phyloP scores from a whole-genome alignment of 2,113 vertebrate genomes.

The Thermophis baileyi region DNA sequence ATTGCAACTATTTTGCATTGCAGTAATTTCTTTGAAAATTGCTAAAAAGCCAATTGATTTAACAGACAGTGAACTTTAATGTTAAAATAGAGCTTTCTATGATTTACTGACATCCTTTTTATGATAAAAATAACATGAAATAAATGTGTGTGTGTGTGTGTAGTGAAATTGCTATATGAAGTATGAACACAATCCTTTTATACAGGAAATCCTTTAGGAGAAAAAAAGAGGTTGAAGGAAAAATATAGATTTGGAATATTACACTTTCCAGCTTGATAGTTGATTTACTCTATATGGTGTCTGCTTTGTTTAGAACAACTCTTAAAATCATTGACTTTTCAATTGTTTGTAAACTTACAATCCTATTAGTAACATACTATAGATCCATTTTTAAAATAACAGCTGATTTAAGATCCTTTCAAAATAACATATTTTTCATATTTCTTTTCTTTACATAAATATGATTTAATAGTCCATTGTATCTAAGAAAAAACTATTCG shows the following conservation, averaged over 20 bases:
- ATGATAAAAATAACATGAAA: constrained; percentile 17
- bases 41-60: constrained; percentile 57
- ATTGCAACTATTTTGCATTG: constrained; percentile 60
- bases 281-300: constrained; percentile 3
- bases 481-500: constrained; percentile 1
- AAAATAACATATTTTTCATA: constrained; percentile 34
- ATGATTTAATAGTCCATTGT: background rate
- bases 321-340: constrained; percentile 31
- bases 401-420: constrained; percentile 29
- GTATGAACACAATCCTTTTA: background rate
- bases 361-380: constrained; percentile 32
- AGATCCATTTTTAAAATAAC: constrained; percentile 42
- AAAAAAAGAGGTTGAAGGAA: constrained; percentile 6
- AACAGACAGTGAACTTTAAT: constrained; percentile 49
- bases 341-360: constrained; percentile 45
- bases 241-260: constrained; percentile 21
- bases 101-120: constrained; percentile 34
- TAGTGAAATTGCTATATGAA: background rate
- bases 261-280: constrained; percentile 4
- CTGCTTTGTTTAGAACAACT: constrained; percentile 34
- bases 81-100: constrained; percentile 37
- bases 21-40: constrained; percentile 58
- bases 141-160: background rate
- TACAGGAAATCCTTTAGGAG: background rate
- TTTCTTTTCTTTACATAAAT: background rate